Base-by-base conservation (phyloP, 2,888 invertebrate species). In the Perizoma affinitatum region DNA sequence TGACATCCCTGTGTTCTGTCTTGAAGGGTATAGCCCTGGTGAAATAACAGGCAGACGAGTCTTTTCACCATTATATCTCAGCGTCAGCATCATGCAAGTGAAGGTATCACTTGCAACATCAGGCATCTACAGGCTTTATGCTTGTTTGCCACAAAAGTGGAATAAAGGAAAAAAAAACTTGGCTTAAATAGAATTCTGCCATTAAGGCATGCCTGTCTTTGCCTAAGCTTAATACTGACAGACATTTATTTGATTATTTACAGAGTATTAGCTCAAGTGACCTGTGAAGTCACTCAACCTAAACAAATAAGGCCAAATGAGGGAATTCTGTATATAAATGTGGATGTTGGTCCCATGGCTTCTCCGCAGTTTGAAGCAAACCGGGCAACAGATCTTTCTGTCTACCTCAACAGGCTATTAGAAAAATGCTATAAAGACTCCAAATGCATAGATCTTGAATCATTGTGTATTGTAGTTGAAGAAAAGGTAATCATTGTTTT, bases 361-460 rank as follows among this genome's bases (percentile, higher is more conserved):
- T 96, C 96, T 1, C 95, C 96, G 4, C 95, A 96, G 75, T 97
- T 97, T 86, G 98, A 98, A 81, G 88, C 94, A 5, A 96, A 96
- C 43, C 91, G 96, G 72, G 96, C 94, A 73, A 95, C 95, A 4
- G 96, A 97, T 69, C 83, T 95, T 47, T 93, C 92, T 0, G 95
- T 97, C 6, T 95, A 96, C 72, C 87, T 97, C 4, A 96, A 96
- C 73, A 93, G 98, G 69, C 92, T 97, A 45, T 85, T 99, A 46
- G 98, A 98, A 79, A 96, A 96, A 80, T 97, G 97, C 79, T 94
- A 98, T 59, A 97, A 97, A 79, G 98, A 98, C 79, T 98, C 98
- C 0, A 95, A 96, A 73, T 98, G 98, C 76, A 91, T 99, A 47
- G 98, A 99, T 87, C 93, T 98, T 58, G 99, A 99, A 88, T 97